A percentile compares a stretch with the other conserved stretches of the same genome.
Evolutionary conservation across 2,113 vertebrate genomes (phyloP).

Genomic region (Dunckerocampus dactyliophorus): DNA sequence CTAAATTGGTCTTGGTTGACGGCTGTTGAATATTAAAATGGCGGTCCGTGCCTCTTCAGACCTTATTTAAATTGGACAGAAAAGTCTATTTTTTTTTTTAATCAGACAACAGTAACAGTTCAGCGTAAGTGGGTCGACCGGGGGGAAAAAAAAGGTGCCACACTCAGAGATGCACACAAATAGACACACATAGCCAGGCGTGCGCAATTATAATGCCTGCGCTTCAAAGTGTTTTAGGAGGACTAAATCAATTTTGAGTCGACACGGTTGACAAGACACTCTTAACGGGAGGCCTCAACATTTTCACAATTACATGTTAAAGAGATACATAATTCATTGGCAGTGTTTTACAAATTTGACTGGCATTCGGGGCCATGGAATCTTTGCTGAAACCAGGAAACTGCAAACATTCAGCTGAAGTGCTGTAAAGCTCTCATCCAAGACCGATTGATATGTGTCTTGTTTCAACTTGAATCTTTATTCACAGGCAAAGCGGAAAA

Average conservation of each 20-base stretch:
- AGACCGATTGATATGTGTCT: conserved; percentile 52
- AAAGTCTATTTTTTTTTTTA: conserved; percentile 63
- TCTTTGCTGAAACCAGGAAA: conserved; percentile 53
- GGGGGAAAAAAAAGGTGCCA: conserved; percentile 52
- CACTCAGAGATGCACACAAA: conserved; percentile 25
- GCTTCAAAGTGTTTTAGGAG: conserved; percentile 77
- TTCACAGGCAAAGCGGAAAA: conserved; percentile 96
- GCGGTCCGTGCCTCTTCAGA: conserved; percentile 70
- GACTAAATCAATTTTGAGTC: conserved; percentile 76
- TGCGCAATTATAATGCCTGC: conserved; percentile 69
- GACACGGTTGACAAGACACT: conserved; percentile 78
- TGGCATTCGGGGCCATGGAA: conserved; percentile 53
- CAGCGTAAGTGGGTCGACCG: conserved; percentile 73
- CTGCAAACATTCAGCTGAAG: conserved; percentile 59
- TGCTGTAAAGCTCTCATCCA: conserved; percentile 44
- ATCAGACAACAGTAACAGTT: conserved; percentile 77
- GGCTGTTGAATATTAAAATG: conserved; percentile 78
- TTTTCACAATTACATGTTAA: conserved; percentile 77
- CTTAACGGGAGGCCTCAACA: conserved; percentile 74
- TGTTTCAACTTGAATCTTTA: conserved; percentile 70
- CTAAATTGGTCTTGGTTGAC: conserved; percentile 78
- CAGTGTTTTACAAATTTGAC: conserved; percentile 72
- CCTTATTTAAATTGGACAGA: conserved; percentile 79
- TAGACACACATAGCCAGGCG: conserved; percentile 15
- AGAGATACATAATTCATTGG: conserved; percentile 75